Base-by-base conservation (phyloP, 2,888 invertebrate species). In the Tiliacea aurago region DNA sequence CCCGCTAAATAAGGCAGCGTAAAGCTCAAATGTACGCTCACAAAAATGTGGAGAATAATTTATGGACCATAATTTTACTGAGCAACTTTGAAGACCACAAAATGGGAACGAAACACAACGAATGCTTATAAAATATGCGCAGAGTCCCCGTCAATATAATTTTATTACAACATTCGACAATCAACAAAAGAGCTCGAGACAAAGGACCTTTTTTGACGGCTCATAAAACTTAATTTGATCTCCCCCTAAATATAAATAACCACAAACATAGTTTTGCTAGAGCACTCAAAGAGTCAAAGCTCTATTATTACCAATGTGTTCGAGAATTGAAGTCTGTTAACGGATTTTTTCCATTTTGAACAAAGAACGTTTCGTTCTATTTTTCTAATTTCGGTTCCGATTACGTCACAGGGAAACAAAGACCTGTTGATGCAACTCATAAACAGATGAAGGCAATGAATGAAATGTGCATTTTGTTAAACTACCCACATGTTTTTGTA, bases 281-380 rank as follows among this genome's bases (percentile, higher is more conserved):
- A 73, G 58, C 58, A 76, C 73, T 79, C 73, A 76, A 62, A 72
- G 70, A 76, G 67, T 78, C 74, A 74, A 68, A 72, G 78, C 73
- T 76, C 63, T 83, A 81, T 86, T 85, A 83, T 86, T 85, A 79
- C 71, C 76, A 83, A 85, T 71, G 78, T 82, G 79, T 88, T 86
- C 73, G 79, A 83, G 83, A 87, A 79, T 80, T 70, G 80, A 85
- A 87, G 75, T 73, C 76, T 67, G 84, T 84, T 88, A 90, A 90
- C 89, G 86, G 79, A 81, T 88, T 90, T 90, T 91, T 92, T 89
- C 68, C 45, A 66, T 74, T 70, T 83, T 83, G 89, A 94, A 95
- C 95, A 95, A 95, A 94, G 94, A 90, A 88, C 74, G 73, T 55
- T 65, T 66, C 83, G 91, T 94, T 93, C 94, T 94, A 94, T 95